Evolutionary conservation across 2,888 invertebrate species (phyloP), one percentile per base, ranked within the genome.

Genomic region (Andricus quercusramuli): DNA sequence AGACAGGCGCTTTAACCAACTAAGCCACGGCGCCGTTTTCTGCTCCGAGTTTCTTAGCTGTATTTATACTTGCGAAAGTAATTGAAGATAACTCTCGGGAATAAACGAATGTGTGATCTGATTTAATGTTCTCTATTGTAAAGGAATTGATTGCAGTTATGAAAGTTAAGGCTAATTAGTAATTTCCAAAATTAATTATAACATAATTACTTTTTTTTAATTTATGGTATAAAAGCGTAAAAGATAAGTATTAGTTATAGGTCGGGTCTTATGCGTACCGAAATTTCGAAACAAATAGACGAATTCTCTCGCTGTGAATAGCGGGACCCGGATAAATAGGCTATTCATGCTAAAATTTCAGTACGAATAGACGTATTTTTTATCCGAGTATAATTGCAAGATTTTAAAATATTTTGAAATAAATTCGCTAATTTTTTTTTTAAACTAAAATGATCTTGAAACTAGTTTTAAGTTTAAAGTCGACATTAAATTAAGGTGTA

Each of bases 1-100:
- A 95, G 95, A 94, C 95, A 95, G 94, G 94, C 95, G 95, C 95
- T 95, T 94, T 95, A 95, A 96, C 96, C 96, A 96, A 96, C 96
- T 96, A 96, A 96, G 96, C 95, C 95, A 95, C 94, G 94, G 94
- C 94, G 95, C 96, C 96, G 11, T 59, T 59, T 59, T 59, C 0
- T 59, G 9, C 22, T 11, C 3, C 1, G 0, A 11, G 3, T 59
- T 59, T 9, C n/a, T 22, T 22, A 59, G n/a, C 3, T 11, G 1
- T 22, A 22, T 11, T 11, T 3, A 59, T 59, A 2, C 1, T 22
- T 11, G n/a, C 3, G 56, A 11, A n/a, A n/a, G 11, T n/a, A 11
- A 3, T 59, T 22, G 11, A 22, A 0, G 56, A 22, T 1, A 59
- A 59, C 11, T 3, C 0, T n/a, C 22, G 11, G 22, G 8, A 3